Base-by-base conservation (phyloP, 1,140 invertebrate genomes). In the Ostrea edulis region DNA sequence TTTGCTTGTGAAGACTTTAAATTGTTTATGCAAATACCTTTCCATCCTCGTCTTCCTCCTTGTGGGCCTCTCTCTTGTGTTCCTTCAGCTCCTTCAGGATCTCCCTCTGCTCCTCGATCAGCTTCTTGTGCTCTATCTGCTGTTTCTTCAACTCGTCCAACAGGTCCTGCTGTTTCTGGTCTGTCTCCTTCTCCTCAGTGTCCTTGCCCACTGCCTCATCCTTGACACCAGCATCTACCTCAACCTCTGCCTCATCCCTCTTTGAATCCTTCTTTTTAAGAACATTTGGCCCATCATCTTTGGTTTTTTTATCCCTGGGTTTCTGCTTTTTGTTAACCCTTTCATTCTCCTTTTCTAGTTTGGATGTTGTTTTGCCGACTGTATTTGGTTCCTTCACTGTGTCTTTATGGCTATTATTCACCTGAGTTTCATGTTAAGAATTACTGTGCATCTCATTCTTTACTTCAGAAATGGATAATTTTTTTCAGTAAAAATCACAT, bases 51-150 rank as follows among this genome's bases (percentile, higher is more conserved):
- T n/a, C n/a, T 68, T 58, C 29, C 8, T 52, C 22, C 22, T 68
- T 68, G 12, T 86, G 53, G 12, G 52, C 62, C 3, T 82, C 77
- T 52, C 95, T 92, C 82, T 95, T 93, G 90, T 95, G 95, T 81
- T 94, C 89, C 86, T 96, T 95, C 68, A 96, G 93, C 92, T 96
- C 95, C 58, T 95, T 94, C 8, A 96, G 92, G 44, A 96, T 93
- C 90, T 95, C 89, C 71, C 91, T 92, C 88, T 93, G 93, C 84
- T 93, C 90, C 44, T 92, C 86, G 8, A 93, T 91, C 51, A 93
- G 62, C 68, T 91, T 90, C 89, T 96, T 96, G 22, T 96, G 95
- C 92, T 95, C 93, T 90, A 94, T 92, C n/a, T 95, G 91, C n/a
- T 96, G 90, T 89, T 95, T 93, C 89, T 94, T 94, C 82, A 96